A percentile compares a stretch with the other conserved stretches of the same genome.
These are phyloP conservation scores for Tanytarsus gracilentus DNA, from an alignment of 2,888 invertebrate genomes.

Conservation along the genomic window DNA sequence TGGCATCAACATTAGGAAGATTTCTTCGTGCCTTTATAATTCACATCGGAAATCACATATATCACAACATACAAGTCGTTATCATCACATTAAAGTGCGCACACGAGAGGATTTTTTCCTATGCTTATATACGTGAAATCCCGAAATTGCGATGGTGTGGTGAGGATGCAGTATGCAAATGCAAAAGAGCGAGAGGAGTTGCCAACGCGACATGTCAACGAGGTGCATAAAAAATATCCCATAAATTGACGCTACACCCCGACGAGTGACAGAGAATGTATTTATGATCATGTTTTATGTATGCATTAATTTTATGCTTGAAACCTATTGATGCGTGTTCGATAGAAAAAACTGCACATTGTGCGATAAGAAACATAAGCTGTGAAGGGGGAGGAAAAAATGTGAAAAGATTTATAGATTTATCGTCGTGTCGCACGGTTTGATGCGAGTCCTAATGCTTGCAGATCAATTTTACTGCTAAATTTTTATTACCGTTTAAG, in stretches of 20 bases:
- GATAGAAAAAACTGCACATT: constrained; percentile 26
- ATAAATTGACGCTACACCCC: constrained; percentile 25
- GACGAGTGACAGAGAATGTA: not conserved
- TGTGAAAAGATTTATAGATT: constrained; percentile 13
- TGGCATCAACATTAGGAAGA: not conserved
- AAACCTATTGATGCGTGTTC: constrained; percentile 28
- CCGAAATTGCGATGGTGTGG: no score
- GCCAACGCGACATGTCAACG: constrained; percentile 1
- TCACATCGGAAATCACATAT: no score
- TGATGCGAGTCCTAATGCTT: not conserved
- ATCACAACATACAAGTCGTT: no score
- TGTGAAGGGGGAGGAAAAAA: not conserved
- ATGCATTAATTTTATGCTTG: constrained; percentile 28
- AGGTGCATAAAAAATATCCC: constrained; percentile 20
- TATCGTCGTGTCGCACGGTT: not conserved
- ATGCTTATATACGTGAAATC: no score
- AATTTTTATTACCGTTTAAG: no score
- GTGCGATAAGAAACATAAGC: constrained; percentile 22
- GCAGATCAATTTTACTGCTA: not conserved
- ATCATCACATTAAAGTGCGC: no score
- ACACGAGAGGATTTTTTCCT: no score
- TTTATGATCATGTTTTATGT: constrained; percentile 23
- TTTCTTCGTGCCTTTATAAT: no score
- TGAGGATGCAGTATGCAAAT: constrained; percentile 10
- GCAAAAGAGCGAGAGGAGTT: not conserved